Percentiles rank a stretch among this genome's conserved stretches.
Conservation (phyloP, 2,113 vertebrate genomes). For the Alouatta palliata region DNA sequence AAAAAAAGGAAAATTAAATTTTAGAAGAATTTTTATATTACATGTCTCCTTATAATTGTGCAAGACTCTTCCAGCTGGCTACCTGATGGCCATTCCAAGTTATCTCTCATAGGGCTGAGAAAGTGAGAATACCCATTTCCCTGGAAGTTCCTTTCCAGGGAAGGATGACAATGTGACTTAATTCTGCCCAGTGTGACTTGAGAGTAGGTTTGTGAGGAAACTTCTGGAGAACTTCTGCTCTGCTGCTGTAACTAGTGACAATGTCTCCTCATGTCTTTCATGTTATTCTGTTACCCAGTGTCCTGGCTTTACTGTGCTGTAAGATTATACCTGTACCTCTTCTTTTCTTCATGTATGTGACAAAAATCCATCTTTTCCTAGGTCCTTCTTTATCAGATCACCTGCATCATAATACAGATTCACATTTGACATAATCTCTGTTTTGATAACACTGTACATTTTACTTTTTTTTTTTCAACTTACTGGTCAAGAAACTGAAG, state of each 20-base stretch:
- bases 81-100: accelerated
- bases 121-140: background rate
- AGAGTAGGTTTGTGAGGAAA: background rate
- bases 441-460: background rate
- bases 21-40: background rate
- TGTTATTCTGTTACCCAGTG: background rate
- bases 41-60: background rate
- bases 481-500: background rate
- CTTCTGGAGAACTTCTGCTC: background rate
- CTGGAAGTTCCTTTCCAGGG: background rate
- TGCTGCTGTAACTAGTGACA: background rate
- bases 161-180: background rate
- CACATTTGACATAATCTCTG: background rate
- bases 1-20: background rate
- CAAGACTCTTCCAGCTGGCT: background rate
- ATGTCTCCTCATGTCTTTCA: background rate
- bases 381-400: background rate
- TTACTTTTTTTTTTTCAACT: background rate
- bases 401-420: background rate
- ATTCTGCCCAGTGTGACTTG: background rate
- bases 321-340: background rate
- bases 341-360: background rate
- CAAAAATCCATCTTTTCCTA: background rate
- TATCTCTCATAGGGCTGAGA: background rate
- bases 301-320: background rate